Conservation (phyloP, 1,140 invertebrate species). For the Berghia stephanieae region DNA sequence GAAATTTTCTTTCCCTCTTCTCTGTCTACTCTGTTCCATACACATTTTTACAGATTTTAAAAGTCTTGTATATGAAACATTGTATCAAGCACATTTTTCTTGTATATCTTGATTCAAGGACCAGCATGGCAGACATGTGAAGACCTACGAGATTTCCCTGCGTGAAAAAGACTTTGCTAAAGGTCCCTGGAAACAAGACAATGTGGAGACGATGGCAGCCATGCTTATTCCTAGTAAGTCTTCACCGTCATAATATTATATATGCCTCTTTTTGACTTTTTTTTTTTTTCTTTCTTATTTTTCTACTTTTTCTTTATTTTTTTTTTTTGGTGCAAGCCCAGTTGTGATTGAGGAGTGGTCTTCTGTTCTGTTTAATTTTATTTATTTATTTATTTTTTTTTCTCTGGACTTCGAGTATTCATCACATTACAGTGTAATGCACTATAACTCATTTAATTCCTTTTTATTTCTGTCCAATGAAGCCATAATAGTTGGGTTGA, state of each 20-base stretch:
- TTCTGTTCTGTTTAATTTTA: neutral
- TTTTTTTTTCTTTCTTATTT: neutral
- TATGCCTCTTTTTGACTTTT: neutral
- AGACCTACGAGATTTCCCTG: slow-evolving; percentile 95
- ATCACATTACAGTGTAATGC: too few species aligned
- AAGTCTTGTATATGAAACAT: too few species aligned
- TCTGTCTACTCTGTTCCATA: too few species aligned
- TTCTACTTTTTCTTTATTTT: neutral
- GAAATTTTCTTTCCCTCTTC: too few species aligned
- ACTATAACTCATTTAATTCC: too few species aligned
- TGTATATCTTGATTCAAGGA: too few species aligned
- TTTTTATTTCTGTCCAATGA: too few species aligned
- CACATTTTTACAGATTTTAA: too few species aligned
- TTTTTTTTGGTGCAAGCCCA: neutral
- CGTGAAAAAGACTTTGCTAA: slow-evolving; percentile 96
- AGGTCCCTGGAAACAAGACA: slow-evolving; percentile 97
- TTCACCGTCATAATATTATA: slow-evolving; percentile 5
- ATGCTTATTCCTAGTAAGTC: slow-evolving; percentile 79
- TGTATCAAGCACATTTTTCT: too few species aligned
- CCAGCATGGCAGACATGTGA: slow-evolving; percentile 81
- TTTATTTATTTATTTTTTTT: too few species aligned
- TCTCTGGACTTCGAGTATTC: neutral
- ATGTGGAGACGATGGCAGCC: slow-evolving; percentile 96
- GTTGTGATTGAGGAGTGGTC: neutral
- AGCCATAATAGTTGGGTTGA: too few species aligned